Conservation (phyloP, 2,113 vertebrate species). For the Garra rufa region DNA sequence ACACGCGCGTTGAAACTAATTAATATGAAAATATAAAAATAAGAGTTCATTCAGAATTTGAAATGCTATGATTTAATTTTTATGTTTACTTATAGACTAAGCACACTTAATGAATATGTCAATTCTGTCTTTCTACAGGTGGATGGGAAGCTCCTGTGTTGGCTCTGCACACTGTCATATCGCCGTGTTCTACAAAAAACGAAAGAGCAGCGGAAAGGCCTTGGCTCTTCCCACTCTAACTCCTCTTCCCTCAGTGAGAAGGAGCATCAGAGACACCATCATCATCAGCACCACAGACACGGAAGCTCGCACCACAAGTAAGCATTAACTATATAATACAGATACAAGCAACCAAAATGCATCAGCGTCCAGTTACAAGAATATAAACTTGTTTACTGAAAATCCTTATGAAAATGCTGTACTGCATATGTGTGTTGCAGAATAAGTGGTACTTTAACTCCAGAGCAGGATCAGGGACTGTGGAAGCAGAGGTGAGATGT, state of each 20-base stretch:
- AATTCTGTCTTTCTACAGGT: conserved; percentile 77
- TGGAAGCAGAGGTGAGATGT: conserved; percentile 95
- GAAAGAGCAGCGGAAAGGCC: conserved; percentile 95
- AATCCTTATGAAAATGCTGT: neutral
- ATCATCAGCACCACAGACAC: conserved; percentile 88
- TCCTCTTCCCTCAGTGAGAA: conserved; percentile 93
- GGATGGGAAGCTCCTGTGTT: conserved; percentile 96
- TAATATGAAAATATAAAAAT: too few relatives aligned
- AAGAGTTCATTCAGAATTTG: too few relatives aligned
- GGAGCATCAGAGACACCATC: conserved; percentile 92
- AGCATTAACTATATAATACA: conserved; percentile 51
- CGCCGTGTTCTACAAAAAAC: conserved; percentile 98
- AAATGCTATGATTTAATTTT: too few relatives aligned
- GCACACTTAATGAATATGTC: neutral
- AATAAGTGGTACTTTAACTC: conserved; percentile 92
- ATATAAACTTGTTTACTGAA: neutral
- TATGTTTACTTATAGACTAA: too few relatives aligned
- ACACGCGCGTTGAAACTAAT: too few relatives aligned
- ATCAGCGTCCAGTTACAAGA: neutral
- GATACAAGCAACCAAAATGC: neutral
- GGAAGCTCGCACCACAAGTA: conserved; percentile 94
- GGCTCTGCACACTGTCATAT: conserved; percentile 97
- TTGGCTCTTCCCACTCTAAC: conserved; percentile 92
- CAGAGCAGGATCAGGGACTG: conserved; percentile 95
- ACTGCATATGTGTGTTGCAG: conserved; percentile 75